Conservation (phyloP, 2,797 vertebrate species). For the Enteromius paludinosus region DNA sequence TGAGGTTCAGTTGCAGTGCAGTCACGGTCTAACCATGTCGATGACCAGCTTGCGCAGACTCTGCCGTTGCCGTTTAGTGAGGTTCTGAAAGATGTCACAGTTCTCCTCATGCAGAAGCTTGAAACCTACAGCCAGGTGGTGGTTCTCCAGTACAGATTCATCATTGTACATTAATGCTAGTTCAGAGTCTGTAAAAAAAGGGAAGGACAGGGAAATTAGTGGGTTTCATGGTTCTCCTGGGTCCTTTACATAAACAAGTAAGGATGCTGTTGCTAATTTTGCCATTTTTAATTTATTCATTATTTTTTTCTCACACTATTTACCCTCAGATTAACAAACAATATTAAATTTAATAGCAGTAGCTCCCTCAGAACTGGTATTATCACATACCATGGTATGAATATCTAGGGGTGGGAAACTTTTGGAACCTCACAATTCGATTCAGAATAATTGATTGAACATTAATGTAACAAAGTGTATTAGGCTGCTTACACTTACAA, state of each 20-base stretch:
- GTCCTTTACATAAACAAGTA: background rate
- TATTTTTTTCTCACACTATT: background rate
- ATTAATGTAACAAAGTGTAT: background rate
- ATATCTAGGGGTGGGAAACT: background rate
- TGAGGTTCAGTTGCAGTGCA: background rate
- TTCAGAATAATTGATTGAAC: background rate
- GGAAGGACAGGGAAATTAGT: conserved; percentile 18
- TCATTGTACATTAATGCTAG: conserved; percentile 96
- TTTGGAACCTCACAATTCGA: background rate
- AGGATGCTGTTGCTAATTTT: background rate
- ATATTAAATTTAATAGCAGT: background rate
- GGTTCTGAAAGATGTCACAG: conserved; percentile 96
- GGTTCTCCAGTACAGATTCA: conserved; percentile 94
- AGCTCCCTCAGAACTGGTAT: background rate
- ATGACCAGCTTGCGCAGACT: conserved; percentile 93
- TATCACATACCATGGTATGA: background rate
- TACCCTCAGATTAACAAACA: background rate
- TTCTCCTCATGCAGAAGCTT: conserved; percentile 94
- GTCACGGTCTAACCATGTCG: conserved; percentile 87
- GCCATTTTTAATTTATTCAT: background rate
- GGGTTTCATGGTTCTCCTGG: background rate
- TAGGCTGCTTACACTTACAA: background rate
- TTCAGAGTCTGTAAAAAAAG: conserved; percentile 85
- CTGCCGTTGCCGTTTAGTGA: conserved; percentile 90
- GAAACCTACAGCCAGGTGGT: conserved; percentile 94